Evolutionary conservation across 2,888 invertebrate species (phyloP), one percentile per base, ranked within the genome.

Genomic region (Terebella lapidaria): DNA sequence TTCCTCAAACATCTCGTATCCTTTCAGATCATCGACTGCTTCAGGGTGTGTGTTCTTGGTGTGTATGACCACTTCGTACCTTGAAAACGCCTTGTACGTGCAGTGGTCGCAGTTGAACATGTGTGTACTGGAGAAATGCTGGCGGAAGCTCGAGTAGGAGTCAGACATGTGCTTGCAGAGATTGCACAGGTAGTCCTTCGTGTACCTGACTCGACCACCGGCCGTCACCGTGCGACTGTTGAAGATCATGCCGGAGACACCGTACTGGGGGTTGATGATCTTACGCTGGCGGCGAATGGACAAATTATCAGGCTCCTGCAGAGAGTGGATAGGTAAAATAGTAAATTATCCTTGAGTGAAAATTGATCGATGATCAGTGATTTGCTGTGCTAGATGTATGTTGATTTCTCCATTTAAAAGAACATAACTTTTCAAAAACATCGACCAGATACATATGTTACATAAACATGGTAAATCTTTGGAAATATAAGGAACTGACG

Each of bases 171-270:
- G 22, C 24, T 49, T 10, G 24, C 49, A 49, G 18, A 49, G 22
- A 22, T 49, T 49, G 22, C 49, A 49, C 49, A 49, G 49, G 49
- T 49, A 49, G 18, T 49, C 49, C 49, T 49, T 49, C n/a, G 5
- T n/a, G 10, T 10, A n/a, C 24, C 22, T 22, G n/a, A 49, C 49
- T 5, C 5, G 10, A 5, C 49, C 49, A 22, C 22, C 24, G 15
- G 49, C 18, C 5, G 49, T 22, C 24, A 49, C 49, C 5, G 49
- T n/a, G 24, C 49, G 49, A 22, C 49, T 49, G 49, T 49, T 49
- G 49, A 49, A 49, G 5, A 49, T 22, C 49, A 49, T 10, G 5
- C 49, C 49, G 24, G 18, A 10, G n/a, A 49, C 49, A 35, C 42
- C 42, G n/a, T 15, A 35, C 42, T 35, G 10, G 10, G 42, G 42